A percentile compares a stretch with the other conserved stretches of the same genome.
Conservation (phyloP, 1,140 invertebrate genomes). For the Oryctes rhinoceros region DNA sequence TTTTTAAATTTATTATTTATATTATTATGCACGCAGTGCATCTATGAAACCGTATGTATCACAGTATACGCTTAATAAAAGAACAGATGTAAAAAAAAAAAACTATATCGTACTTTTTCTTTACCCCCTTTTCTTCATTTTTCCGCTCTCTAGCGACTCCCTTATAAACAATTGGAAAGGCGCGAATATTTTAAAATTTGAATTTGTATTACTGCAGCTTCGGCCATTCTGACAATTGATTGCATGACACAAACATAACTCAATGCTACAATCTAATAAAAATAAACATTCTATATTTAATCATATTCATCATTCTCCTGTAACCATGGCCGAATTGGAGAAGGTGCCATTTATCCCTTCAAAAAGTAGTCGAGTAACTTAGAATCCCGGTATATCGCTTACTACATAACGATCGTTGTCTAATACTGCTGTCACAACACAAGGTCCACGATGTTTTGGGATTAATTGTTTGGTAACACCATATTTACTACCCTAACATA, state of each 20-base stretch:
- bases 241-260: background rate
- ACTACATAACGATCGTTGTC: conserved; percentile 52
- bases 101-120: no score
- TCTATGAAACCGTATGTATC: no score
- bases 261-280: background rate
- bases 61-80: no score
- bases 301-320: no score
- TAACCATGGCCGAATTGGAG: conserved; percentile 44
- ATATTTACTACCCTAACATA: conserved; percentile 39
- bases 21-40: no score
- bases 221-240: conserved; percentile 37
- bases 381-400: conserved; percentile 50
- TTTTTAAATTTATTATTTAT: no score
- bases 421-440: conserved; percentile 48
- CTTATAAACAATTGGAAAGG: no score
- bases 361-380: conserved; percentile 47
- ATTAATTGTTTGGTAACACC: conserved; percentile 45
- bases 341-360: conserved; percentile 44
- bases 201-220: conserved; percentile 16
- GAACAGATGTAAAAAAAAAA: no score
- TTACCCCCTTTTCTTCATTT: no score
- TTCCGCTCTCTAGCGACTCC: no score
- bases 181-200: no score
- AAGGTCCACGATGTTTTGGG: conserved; percentile 44
- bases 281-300: background rate